phyloP scores from a whole-genome alignment of 2,888 invertebrate species.

The Pycnomerus fuliginosus region DNA sequence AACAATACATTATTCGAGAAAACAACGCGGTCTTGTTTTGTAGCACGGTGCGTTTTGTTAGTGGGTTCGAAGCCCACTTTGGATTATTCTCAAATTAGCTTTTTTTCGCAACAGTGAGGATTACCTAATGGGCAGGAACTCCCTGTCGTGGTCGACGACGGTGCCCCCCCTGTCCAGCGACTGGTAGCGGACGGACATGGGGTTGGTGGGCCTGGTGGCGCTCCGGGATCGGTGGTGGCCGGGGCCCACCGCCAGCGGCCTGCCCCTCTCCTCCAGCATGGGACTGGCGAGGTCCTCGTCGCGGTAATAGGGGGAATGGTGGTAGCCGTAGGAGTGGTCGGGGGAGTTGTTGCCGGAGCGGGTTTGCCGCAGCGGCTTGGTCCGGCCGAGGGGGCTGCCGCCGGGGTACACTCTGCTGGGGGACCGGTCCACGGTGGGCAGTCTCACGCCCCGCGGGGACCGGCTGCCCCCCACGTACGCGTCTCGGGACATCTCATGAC shows the following conservation, averaged over 20 bases:
- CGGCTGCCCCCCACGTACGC: slow-evolving; percentile 64
- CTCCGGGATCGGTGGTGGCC: slow-evolving; percentile 76
- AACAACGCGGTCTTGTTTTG: no score
- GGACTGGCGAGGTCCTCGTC: slow-evolving; percentile 85
- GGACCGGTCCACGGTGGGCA: slow-evolving; percentile 88
- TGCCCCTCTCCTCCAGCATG: slow-evolving; percentile 74
- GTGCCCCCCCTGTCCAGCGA: slow-evolving; percentile 56
- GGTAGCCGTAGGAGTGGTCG: slow-evolving; percentile 55
- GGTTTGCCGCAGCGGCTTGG: slow-evolving; percentile 52
- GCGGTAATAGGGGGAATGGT: slow-evolving; percentile 71
- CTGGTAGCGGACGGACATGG: slow-evolving; percentile 52
- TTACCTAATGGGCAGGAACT: slow-evolving; percentile 87
- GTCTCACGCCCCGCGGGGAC: slow-evolving; percentile 69
- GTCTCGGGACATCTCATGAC: slow-evolving; percentile 62
- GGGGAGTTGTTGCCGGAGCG: slow-evolving; percentile 63
- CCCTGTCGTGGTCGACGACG: slow-evolving; percentile 68
- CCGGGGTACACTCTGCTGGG: slow-evolving; percentile 79
- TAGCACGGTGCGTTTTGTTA: no score
- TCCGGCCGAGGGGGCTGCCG: slow-evolving; percentile 54
- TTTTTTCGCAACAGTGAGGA: no score
- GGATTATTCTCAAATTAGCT: no score
- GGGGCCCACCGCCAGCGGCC: slow-evolving; percentile 58
- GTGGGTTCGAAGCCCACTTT: no score
- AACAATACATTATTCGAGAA: no score
- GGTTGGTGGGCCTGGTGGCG: slow-evolving; percentile 62